Evolutionary conservation across 2,797 vertebrate genomes (phyloP).

Genomic region (Pagetopsis macropterus): DNA sequence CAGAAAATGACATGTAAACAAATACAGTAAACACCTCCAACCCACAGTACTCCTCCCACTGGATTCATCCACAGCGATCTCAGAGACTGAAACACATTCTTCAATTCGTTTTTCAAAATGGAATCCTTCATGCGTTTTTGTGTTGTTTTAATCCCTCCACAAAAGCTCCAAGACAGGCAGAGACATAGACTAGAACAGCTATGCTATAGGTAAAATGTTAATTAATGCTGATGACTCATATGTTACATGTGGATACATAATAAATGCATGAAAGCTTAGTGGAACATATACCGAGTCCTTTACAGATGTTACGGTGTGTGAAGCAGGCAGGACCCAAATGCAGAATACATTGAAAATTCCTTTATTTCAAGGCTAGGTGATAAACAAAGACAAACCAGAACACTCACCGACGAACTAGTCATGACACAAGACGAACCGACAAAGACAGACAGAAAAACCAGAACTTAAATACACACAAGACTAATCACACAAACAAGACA

Average conservation of each 20-base stretch:
- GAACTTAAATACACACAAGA: too few species aligned
- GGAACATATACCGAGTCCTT: conserved; percentile 22
- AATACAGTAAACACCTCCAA: conserved; percentile 56
- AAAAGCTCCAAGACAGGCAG: conserved; percentile 23
- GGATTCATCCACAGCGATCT: conserved; percentile 37
- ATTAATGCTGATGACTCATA: conserved; percentile 21
- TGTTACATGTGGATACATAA: conserved; percentile 22
- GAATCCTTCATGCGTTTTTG: conserved; percentile 29
- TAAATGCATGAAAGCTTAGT: not conserved
- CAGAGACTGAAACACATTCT: conserved; percentile 33
- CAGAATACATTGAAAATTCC: too few species aligned
- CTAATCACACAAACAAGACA: too few species aligned
- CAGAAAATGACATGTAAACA: conserved; percentile 67
- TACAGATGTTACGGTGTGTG: not conserved
- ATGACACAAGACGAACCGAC: too few species aligned
- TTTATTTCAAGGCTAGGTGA: too few species aligned
- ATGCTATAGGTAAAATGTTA: conserved; percentile 17
- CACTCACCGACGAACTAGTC: too few species aligned
- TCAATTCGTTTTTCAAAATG: conserved; percentile 60
- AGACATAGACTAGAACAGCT: conserved; percentile 32
- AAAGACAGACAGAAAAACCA: too few species aligned
- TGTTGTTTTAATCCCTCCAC: conserved; percentile 41
- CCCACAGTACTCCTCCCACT: conserved; percentile 49
- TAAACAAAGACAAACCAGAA: too few species aligned
- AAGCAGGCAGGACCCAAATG: too few species aligned